These are phyloP conservation scores for Bergia sp. DNA, from an alignment of 92 coral and sea anemone genomes.

Conservation along the genomic window DNA sequence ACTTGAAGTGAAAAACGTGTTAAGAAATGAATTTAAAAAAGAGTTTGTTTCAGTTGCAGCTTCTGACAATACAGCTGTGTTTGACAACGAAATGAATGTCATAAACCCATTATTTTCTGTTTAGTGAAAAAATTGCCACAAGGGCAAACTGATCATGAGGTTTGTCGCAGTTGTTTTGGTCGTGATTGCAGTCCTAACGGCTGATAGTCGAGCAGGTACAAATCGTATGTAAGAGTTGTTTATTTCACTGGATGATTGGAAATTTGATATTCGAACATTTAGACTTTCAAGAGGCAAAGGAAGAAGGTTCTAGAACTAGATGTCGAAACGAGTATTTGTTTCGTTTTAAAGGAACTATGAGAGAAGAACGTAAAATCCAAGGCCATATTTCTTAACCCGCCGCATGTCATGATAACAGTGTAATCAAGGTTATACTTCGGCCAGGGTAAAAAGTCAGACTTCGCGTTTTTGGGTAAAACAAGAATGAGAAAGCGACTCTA, in stretches of 20 bases:
- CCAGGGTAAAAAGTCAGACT: too few species aligned
- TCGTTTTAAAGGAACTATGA: too few species aligned
- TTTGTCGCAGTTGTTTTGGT: not conserved
- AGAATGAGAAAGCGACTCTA: too few species aligned
- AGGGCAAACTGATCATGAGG: constrained; percentile 17
- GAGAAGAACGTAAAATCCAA: too few species aligned
- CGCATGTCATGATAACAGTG: too few species aligned
- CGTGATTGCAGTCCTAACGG: not conserved
- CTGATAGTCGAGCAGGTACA: not conserved
- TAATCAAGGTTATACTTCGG: too few species aligned
- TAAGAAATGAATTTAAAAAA: not conserved
- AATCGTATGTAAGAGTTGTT: not conserved
- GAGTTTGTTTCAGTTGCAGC: not conserved
- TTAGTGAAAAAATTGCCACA: not conserved
- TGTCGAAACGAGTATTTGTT: too few species aligned
- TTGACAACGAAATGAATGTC: not conserved
- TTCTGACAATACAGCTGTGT: constrained; percentile 18
- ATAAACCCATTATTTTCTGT: not conserved
- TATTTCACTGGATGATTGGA: not conserved
- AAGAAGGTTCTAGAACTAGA: not conserved
- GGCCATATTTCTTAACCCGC: too few species aligned
- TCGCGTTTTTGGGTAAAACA: not conserved
- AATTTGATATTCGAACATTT: not conserved
- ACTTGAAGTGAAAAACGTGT: not conserved
- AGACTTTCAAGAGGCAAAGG: not conserved